A percentile compares a stretch with the other conserved stretches of the same genome.
Conservation (phyloP, 2,797 vertebrate genomes). For the Benthosema pterotum region DNA sequence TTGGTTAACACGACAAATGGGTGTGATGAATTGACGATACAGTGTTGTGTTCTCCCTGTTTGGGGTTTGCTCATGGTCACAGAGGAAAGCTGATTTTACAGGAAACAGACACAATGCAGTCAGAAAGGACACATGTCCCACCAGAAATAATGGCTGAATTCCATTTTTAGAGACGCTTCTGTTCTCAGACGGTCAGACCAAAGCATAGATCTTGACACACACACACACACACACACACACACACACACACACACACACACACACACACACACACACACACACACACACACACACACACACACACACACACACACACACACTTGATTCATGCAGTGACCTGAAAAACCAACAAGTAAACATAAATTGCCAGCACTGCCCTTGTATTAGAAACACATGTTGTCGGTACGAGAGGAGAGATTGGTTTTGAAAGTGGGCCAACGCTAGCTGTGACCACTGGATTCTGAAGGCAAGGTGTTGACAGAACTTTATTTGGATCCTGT, state of each 20-base stretch:
- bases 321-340: slow-evolving; percentile 38
- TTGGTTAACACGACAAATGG: slow-evolving; percentile 20
- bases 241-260: too few relatives aligned
- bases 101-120: not conserved
- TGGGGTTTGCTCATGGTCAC: not conserved
- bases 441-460: slow-evolving; percentile 20
- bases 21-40: slow-evolving; percentile 28
- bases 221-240: not conserved
- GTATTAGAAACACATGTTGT: slow-evolving; percentile 27
- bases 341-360: slow-evolving; percentile 40
- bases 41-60: slow-evolving; percentile 25
- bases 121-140: slow-evolving; percentile 46
- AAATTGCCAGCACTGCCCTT: slow-evolving; percentile 21
- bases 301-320: not conserved
- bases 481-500: slow-evolving; percentile 29
- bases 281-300: too few relatives aligned
- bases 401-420: not conserved
- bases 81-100: slow-evolving; percentile 6
- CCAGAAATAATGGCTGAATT: slow-evolving; percentile 50
- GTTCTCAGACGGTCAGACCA: slow-evolving; percentile 44
- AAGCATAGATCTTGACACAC: slow-evolving; percentile 49
- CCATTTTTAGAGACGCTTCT: slow-evolving; percentile 38
- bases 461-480: slow-evolving; percentile 28
- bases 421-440: slow-evolving; percentile 4
- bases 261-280: too few relatives aligned